A percentile compares a stretch with the other conserved stretches of the same genome.
Evolutionary conservation across 2,888 invertebrate species (phyloP).

Genomic region (Spatulosminthurus flaviceps): DNA sequence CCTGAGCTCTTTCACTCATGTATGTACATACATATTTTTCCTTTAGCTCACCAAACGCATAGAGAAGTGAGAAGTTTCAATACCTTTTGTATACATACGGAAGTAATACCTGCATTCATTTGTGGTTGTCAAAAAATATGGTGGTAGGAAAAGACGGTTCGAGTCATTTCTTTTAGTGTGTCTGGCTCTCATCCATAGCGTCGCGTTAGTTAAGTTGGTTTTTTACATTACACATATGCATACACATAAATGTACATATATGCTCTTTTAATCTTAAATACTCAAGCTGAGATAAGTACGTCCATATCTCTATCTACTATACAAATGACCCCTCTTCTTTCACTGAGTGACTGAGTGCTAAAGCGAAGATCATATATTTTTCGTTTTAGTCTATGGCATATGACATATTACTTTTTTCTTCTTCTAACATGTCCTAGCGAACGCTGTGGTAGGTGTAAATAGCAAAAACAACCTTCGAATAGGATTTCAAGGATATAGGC

Average conservation of each 20-base stretch:
- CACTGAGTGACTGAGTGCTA: not conserved
- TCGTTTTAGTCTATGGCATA: no score
- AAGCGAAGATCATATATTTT: not conserved
- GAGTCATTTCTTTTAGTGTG: not conserved
- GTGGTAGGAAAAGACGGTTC: not conserved
- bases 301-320: not conserved
- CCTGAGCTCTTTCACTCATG: not conserved
- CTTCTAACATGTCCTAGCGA: no score
- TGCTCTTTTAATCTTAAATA: no score
- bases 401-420: no score
- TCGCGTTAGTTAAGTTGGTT: no score
- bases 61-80: not conserved
- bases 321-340: not conserved
- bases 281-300: not conserved
- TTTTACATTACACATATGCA: no score
- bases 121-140: constrained; percentile 10
- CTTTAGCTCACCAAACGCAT: constrained; percentile 10
- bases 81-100: not conserved
- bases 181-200: no score
- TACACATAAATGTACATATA: no score
- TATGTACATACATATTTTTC: no score
- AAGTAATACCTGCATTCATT: constrained; percentile 7
- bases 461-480: no score
- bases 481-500: no score
- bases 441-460: no score